Base-by-base conservation (phyloP, 2,797 vertebrate species). In the Pseudopleuronectes americanus region DNA sequence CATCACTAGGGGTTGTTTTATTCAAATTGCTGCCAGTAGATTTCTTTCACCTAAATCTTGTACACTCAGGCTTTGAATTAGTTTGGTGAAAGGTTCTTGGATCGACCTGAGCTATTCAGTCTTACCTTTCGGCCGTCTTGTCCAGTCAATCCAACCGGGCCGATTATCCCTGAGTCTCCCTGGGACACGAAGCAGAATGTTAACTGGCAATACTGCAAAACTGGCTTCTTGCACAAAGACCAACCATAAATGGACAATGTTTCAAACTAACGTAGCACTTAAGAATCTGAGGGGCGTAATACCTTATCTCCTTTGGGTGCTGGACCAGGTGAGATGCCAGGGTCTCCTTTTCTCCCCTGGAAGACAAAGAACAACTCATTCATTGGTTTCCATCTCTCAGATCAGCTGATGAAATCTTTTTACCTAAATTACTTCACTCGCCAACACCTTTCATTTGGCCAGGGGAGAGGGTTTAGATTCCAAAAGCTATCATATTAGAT, bases 301-400 rank as follows among this genome's bases (percentile, higher is more conserved):
- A 99, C 97, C 95, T 98, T 99, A 52, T 95, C 94, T 92, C 98
- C 97, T 86, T 94, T 96, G 24, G 87, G 88, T 88, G 97, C 96
- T 81, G 94, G 96, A 69, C 96, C 97, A 88, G 97, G 96, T 31
- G 98, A 99, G 28, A 96, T 88, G 67, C 96, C 97, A 10, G 97
- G 96, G 91, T 99, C 97, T 74, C 98, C 98, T 85, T 99, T 99
- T 78, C 94, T 96, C 59, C 97, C 97, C 97, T 99, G 7, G 60
- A 62, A 17, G 70, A 58, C 67, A 56, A 76, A 68, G 24, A 23
- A 83, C 62, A 86, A 75, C 33, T 56, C 0, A 36, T 8, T 8
- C 71, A 56, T 4, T 55, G 22, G 64, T 74, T 63, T 76, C 7
- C 63, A 58, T 70, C 56, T 67, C n/a, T 57, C 4, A 57, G 26